phyloP scores from a whole-genome alignment of 1,140 invertebrate species.

The Drosophila littoralis region DNA sequence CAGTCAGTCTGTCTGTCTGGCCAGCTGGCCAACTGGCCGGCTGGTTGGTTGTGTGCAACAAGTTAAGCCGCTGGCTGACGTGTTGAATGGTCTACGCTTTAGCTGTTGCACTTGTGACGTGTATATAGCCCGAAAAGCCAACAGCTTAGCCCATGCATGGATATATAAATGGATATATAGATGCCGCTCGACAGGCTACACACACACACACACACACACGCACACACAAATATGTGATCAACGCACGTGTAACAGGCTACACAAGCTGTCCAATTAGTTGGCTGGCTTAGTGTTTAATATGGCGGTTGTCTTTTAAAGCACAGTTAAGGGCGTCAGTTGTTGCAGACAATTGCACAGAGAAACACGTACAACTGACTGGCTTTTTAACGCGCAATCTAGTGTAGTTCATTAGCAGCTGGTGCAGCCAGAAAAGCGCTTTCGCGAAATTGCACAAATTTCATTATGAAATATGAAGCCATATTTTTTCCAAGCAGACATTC shows the following conservation, averaged over 20 bases:
- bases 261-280: conserved; percentile 57
- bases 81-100: conserved; percentile 63
- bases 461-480: conserved; percentile 29
- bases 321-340: conserved; percentile 24
- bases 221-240: not conserved
- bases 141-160: conserved; percentile 41
- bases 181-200: conserved; percentile 18
- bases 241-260: conserved; percentile 1
- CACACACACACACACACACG: not conserved
- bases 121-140: conserved; percentile 33
- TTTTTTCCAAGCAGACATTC: not conserved
- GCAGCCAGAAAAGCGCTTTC: conserved; percentile 35
- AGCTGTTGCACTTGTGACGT: conserved; percentile 59
- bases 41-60: conserved; percentile 53
- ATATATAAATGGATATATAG: conserved; percentile 31
- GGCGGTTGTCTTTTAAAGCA: conserved; percentile 38
- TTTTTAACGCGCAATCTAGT: conserved; percentile 47
- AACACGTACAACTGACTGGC: conserved; percentile 16
- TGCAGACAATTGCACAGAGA: conserved; percentile 8
- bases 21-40: conserved; percentile 3
- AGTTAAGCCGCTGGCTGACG: conserved; percentile 61
- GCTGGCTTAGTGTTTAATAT: conserved; percentile 34
- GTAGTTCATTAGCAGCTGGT: conserved; percentile 49
- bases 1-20: conserved; percentile 12
- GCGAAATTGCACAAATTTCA: conserved; percentile 14